Base-by-base conservation (phyloP, 1,140 invertebrate genomes). In the Copidosoma floridanum region DNA sequence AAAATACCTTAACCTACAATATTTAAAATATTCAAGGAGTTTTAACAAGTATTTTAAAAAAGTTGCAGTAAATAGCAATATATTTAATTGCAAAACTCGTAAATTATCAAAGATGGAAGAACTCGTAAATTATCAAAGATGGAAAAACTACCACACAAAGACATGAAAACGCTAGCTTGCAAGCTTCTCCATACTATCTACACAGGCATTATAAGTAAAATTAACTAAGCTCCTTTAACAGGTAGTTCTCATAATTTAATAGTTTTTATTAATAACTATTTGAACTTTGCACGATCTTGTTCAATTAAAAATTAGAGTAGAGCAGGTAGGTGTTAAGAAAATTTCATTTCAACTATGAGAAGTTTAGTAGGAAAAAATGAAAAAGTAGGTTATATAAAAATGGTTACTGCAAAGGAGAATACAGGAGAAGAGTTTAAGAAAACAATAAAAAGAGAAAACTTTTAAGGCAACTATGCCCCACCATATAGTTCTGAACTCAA, bases 401-500 rank as follows among this genome's bases (percentile, higher is more conserved):
- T n/a, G n/a, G n/a, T n/a, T n/a, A n/a, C n/a, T n/a, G n/a, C n/a
- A n/a, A n/a, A n/a, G n/a, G n/a, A n/a, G n/a, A n/a, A n/a, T n/a
- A n/a, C n/a, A n/a, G n/a, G n/a, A n/a, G n/a, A n/a, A n/a, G n/a
- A n/a, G n/a, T n/a, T n/a, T n/a, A n/a, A n/a, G n/a, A n/a, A n/a
- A 38, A 24, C 54, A 44, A 66, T 61, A 52, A 44, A 56, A 6
- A 55, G 48, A 24, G 66, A 68, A 56, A 60, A 63, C n/a, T 63
- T 68, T n/a, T 57, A 68, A 46, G 29, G 24, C 20, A 53, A 65
- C 27, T 61, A 23, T 41, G 59, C n/a, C 0, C 60, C 59, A 16
- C 59, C 63, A 3, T 65, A 67, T 50, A 67, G 66, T 16, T 66
- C 66, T 56, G 63, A 74, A 53, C 63, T 69, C 21, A 77, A 79